Evolutionary conservation across 2,797 vertebrate species (phyloP).

Genomic region (Cossypha heuglini): DNA sequence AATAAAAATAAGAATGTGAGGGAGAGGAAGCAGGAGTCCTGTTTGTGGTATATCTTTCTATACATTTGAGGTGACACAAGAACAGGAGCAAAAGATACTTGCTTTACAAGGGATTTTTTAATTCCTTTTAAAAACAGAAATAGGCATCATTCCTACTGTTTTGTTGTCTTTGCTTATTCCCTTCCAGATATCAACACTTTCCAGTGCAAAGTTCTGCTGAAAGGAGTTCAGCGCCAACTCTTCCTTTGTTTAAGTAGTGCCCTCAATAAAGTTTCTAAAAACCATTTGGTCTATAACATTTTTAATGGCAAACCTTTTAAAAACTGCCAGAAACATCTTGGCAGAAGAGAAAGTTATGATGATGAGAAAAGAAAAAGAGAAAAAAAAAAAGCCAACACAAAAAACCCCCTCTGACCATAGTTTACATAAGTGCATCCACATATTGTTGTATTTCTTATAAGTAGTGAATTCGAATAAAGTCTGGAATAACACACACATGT

Average conservation of each 20-base stretch:
- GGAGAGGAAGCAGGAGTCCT: background rate
- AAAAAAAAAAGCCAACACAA: background rate
- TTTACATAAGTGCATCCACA: conserved; percentile 77
- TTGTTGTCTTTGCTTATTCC: conserved; percentile 56
- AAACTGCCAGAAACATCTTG: conserved; percentile 78
- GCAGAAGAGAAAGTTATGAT: conserved; percentile 72
- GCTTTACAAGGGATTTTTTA: conserved; percentile 35
- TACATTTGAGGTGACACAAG: conserved; percentile 3
- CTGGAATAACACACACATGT: conserved; percentile 71
- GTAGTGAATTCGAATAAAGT: conserved; percentile 67
- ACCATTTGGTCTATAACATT: conserved; percentile 74
- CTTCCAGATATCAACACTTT: conserved; percentile 56
- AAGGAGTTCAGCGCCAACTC: conserved; percentile 28
- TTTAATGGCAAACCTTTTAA: conserved; percentile 78
- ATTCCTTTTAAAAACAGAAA: conserved; percentile 37
- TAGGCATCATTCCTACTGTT: conserved; percentile 23
- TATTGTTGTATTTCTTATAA: conserved; percentile 73
- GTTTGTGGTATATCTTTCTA: background rate
- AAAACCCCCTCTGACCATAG: conserved; percentile 49
- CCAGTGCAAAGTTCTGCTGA: conserved; percentile 59
- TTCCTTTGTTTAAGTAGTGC: conserved; percentile 56
- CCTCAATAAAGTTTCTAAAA: conserved; percentile 69
- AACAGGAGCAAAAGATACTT: background rate
- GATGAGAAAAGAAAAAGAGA: conserved; percentile 1
- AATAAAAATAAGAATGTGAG: background rate